phyloP scores from a whole-genome alignment of 2,113 vertebrate genomes.

The Oryzias curvinotus region DNA sequence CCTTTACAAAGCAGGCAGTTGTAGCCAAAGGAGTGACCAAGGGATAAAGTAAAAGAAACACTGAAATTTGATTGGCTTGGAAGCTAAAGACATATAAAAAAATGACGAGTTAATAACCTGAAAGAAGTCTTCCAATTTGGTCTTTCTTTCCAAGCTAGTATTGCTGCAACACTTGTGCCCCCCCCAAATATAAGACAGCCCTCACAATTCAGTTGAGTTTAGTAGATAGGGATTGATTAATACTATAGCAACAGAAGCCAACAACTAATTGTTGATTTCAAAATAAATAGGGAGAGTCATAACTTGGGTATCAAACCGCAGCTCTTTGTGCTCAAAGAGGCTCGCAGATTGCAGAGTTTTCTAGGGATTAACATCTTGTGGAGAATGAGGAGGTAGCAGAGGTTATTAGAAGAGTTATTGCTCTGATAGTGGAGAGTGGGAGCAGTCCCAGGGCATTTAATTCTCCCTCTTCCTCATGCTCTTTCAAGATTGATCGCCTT shows the following conservation, averaged over 20 bases:
- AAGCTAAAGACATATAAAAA: constrained; percentile 8
- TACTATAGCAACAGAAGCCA: constrained; percentile 24
- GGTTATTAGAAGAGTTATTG: constrained; percentile 76
- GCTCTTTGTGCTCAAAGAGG: constrained; percentile 51
- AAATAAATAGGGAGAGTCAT: constrained; percentile 43
- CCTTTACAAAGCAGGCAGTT: constrained; percentile 68
- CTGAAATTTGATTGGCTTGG: constrained; percentile 16
- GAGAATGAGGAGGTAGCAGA: constrained; percentile 62
- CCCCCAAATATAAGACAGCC: background rate
- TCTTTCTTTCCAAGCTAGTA: constrained; percentile 5
- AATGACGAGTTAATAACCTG: too few relatives aligned
- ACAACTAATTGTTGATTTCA: constrained; percentile 43
- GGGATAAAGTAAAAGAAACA: constrained; percentile 20
- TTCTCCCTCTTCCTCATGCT: constrained; percentile 72
- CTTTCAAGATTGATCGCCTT: constrained; percentile 79
- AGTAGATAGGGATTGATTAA: constrained; percentile 42
- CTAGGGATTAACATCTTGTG: constrained; percentile 41
- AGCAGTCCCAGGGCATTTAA: constrained; percentile 78
- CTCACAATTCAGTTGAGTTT: constrained; percentile 3
- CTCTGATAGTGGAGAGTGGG: constrained; percentile 72
- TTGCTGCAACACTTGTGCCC: constrained; percentile 3
- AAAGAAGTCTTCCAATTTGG: too few relatives aligned
- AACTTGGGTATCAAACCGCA: constrained; percentile 35
- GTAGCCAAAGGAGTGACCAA: constrained; percentile 43
- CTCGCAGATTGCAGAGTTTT: constrained; percentile 52